phyloP scores from a whole-genome alignment of 2,888 invertebrate genomes.

The Monoplex corrugatus region DNA sequence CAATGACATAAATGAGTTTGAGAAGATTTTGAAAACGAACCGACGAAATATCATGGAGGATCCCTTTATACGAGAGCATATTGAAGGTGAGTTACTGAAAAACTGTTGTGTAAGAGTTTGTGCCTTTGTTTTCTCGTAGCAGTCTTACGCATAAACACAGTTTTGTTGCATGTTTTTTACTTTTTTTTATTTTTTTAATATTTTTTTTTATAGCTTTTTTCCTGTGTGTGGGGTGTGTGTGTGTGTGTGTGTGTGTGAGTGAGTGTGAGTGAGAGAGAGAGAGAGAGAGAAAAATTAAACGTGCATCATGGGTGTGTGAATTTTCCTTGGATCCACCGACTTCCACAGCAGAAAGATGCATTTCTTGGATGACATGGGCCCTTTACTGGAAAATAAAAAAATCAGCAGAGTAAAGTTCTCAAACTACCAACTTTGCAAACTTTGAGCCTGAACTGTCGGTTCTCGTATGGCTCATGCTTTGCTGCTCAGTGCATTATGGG shows the following conservation, averaged over 20 bases:
- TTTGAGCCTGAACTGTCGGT: no score
- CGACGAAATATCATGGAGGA: constrained; percentile 99
- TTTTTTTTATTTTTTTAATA: neutral
- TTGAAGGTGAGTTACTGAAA: constrained; percentile 86
- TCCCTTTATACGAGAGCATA: constrained; percentile 98
- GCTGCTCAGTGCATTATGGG: no score
- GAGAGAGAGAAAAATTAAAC: no score
- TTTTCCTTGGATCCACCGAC: no score
- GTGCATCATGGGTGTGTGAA: neutral
- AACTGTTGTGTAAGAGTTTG: neutral
- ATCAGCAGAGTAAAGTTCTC: no score
- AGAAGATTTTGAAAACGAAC: constrained; percentile 96
- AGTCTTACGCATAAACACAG: neutral
- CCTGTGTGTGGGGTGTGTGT: neutral
- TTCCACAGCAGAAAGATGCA: no score
- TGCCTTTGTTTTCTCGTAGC: neutral
- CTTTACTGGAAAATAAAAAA: no score
- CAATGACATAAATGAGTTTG: constrained; percentile 99
- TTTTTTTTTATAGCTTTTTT: neutral
- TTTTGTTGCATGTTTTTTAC: neutral
- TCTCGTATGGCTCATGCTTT: no score
- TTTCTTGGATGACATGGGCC: no score
- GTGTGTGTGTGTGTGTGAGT: neutral
- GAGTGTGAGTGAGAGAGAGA: neutral
- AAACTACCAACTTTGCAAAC: no score